A percentile compares a stretch with the other conserved stretches of the same genome.
Evolutionary conservation across 2,888 invertebrate genomes (phyloP).

Genomic region (Drosophila anomelani): DNA sequence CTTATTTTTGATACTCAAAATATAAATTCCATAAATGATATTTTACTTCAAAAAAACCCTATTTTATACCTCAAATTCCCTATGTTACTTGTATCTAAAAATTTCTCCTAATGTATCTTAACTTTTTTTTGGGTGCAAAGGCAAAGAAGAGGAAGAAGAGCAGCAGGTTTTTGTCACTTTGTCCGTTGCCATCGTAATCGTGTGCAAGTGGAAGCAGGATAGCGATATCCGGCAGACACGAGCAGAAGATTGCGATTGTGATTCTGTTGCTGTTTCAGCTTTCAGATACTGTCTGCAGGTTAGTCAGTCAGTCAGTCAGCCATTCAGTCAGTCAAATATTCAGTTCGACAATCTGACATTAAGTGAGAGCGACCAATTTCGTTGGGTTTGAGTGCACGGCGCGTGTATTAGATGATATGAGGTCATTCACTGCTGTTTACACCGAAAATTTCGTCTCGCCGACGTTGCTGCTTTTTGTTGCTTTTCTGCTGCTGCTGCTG

Average conservation of each 20-base stretch:
- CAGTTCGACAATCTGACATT: slow-evolving; percentile 12
- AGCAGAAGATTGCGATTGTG: slow-evolving; percentile 39
- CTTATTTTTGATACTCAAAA: neutral
- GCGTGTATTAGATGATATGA: slow-evolving; percentile 83
- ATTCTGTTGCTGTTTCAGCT: slow-evolving; percentile 43
- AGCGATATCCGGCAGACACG: slow-evolving; percentile 1
- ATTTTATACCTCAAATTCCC: neutral
- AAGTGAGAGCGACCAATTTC: slow-evolving; percentile 26
- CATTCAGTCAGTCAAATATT: slow-evolving; percentile 24
- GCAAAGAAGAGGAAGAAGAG: slow-evolving; percentile 47
- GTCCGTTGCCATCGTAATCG: slow-evolving; percentile 70
- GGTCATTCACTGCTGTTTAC: slow-evolving; percentile 83
- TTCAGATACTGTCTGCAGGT: slow-evolving; percentile 68
- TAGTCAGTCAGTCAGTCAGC: slow-evolving; percentile 54
- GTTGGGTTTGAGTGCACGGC: slow-evolving; percentile 74
- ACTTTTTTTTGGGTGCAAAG: slow-evolving; percentile 55
- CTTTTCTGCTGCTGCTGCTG: slow-evolving; percentile 14
- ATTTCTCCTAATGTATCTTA: slow-evolving; percentile 4
- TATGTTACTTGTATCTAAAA: no score
- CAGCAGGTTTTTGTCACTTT: slow-evolving; percentile 63
- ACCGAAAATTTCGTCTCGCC: slow-evolving; percentile 80
- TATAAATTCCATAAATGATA: neutral
- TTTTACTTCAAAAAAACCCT: neutral
- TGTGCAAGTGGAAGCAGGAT: slow-evolving; percentile 20
- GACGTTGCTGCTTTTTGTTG: slow-evolving; percentile 34